These are phyloP conservation scores for Athene cunicularia DNA, from an alignment of 2,113 vertebrate genomes.

Conservation along the genomic window DNA sequence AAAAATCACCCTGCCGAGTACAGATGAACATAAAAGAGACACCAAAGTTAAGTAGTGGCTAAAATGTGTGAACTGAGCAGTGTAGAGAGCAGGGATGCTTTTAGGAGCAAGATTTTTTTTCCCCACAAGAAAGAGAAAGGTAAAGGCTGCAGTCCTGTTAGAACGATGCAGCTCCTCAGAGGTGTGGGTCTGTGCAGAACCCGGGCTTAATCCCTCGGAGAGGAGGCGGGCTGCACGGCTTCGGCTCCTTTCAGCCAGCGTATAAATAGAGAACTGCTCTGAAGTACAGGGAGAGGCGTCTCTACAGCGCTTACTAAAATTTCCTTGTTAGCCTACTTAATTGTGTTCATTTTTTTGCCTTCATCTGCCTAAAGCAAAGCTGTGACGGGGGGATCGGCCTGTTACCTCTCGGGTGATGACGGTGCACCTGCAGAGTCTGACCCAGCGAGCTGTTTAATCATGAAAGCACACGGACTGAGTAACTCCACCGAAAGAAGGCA, in stretches of 20 bases:
- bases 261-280: background rate
- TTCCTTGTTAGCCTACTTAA: background rate
- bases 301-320: background rate
- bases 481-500: background rate
- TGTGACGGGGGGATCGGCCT: background rate
- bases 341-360: background rate
- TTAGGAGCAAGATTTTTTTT: background rate
- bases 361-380: background rate
- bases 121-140: background rate
- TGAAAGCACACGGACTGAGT: background rate
- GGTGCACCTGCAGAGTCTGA: background rate
- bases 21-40: background rate
- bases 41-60: background rate
- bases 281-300: background rate
- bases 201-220: background rate
- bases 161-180: background rate
- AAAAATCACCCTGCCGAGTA: background rate
- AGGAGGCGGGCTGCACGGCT: background rate
- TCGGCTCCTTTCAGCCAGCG: background rate
- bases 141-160: background rate
- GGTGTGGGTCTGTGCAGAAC: background rate
- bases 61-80: background rate
- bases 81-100: background rate
- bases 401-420: background rate
- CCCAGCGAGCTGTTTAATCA: no score